A percentile compares a stretch with the other conserved stretches of the same genome.
Conservation (phyloP, 2,888 invertebrate species). For the Peribatodes rhomboidaria region DNA sequence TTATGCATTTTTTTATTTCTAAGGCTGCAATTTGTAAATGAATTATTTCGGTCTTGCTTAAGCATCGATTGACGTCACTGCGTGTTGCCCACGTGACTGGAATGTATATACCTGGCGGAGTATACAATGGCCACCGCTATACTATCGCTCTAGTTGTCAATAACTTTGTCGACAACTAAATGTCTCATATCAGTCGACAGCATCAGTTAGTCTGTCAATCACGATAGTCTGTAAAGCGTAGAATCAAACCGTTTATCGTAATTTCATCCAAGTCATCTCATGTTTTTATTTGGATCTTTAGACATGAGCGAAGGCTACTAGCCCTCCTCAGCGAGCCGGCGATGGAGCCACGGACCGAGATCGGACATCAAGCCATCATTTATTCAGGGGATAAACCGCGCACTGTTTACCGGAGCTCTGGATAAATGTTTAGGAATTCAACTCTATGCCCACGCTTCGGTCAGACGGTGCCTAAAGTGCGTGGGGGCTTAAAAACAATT, state of each 20-base stretch:
- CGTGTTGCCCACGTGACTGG: too few relatives aligned
- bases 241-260: neutral
- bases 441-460: slow-evolving; percentile 5
- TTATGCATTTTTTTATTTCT: too few relatives aligned
- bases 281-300: neutral
- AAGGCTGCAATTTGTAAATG: too few relatives aligned
- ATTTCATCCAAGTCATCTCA: neutral
- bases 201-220: too few relatives aligned
- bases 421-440: slow-evolving; percentile 25
- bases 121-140: too few relatives aligned
- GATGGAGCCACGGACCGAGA: neutral
- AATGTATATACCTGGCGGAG: too few relatives aligned
- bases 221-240: too few relatives aligned
- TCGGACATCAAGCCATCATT: slow-evolving; percentile 27
- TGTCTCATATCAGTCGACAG: too few relatives aligned
- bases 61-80: too few relatives aligned
- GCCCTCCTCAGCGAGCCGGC: neutral
- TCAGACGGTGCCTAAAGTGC: neutral
- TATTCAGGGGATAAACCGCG: slow-evolving; percentile 38
- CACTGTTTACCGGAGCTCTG: slow-evolving; percentile 17
- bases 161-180: too few relatives aligned
- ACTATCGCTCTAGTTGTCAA: too few relatives aligned
- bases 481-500: slow-evolving; percentile 5
- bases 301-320: slow-evolving; percentile 4
- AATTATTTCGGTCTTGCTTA: too few relatives aligned